Conservation (phyloP, 2,113 vertebrate genomes). For the Heloderma charlesbogerti region DNA sequence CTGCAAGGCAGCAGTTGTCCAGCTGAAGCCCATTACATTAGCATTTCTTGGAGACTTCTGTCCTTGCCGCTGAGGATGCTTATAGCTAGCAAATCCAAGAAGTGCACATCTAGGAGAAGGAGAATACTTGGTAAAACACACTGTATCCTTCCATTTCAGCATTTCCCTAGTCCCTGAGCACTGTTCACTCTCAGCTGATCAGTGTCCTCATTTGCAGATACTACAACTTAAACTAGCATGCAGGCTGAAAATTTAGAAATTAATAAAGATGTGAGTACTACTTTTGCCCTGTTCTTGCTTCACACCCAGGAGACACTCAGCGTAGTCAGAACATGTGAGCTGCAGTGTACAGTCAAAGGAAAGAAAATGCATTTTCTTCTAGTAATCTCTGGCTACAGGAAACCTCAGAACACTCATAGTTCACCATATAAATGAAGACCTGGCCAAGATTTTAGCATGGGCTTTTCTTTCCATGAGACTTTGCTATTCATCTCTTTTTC, state of each 20-base stretch:
- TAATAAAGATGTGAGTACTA: neutral
- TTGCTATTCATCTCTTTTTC: neutral
- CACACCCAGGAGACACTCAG: neutral
- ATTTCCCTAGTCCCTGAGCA: neutral
- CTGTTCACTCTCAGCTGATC: neutral
- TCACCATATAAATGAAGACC: neutral
- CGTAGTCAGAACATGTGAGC: neutral
- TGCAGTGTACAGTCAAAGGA: neutral
- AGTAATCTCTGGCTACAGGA: constrained; percentile 6
- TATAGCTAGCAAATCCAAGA: neutral
- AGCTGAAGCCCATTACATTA: neutral
- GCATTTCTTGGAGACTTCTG: neutral
- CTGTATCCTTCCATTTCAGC: neutral
- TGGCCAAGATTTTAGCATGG: neutral
- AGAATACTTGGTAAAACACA: neutral
- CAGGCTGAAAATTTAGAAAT: accelerated
- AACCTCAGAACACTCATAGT: constrained; percentile 6
- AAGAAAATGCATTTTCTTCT: neutral
- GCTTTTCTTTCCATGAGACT: neutral
- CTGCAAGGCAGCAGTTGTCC: neutral
- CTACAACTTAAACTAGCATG: neutral
- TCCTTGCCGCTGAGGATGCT: neutral
- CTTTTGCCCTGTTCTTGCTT: neutral
- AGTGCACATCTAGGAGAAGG: neutral
- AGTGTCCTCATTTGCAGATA: accelerated